Evolutionary conservation across 1,140 invertebrate species (phyloP), one percentile per base, ranked within the genome.

Genomic region (Diachasma alloeum): DNA sequence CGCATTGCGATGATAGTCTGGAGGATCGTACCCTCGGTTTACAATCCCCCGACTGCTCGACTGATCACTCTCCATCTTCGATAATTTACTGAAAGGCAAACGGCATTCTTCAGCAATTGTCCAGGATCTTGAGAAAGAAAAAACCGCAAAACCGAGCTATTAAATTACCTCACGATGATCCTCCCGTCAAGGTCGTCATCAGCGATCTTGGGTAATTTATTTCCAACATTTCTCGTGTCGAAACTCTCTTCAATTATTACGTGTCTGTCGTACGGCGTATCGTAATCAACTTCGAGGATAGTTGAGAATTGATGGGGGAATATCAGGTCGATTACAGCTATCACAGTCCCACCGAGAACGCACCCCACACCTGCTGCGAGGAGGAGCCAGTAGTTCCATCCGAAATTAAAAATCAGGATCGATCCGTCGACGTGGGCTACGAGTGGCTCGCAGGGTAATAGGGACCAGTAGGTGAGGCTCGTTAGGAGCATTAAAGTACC

Each of bases 301-400:
- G 96, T 97, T 13, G 96, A 97, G 89, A 98, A 98, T 81, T 94
- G 94, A 87, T 97, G 95, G 9, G 97, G 97, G 89, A 94, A 97
- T 36, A 97, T 92, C 82, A 96, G 90, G 85, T 98, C 96, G 24
- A 97, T 91, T 0, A 93, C 92, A 1, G 95, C 94, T 75, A 97
- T 96, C 22, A 96, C 86, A 1, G 95, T 85, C 3, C 96, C 96
- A 0, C 93, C 92, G 24, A 95, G 86, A 8, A 96, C 83, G 83
- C 95, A 96, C 22, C 95, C 88, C 59, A 93, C 89, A 97, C 97
- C 97, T 83, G 96, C 94, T 46, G 95, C 91, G 0, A 98, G 88
- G 22, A 97, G 93, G 26, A 98, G 90, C 95, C 96, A 99, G 90
- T 95, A 99, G 88, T 96, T 97, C 95, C 96, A 98, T 22, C 97